Base-by-base conservation (phyloP, 2,113 vertebrate genomes). In the Dunckerocampus dactyliophorus region DNA sequence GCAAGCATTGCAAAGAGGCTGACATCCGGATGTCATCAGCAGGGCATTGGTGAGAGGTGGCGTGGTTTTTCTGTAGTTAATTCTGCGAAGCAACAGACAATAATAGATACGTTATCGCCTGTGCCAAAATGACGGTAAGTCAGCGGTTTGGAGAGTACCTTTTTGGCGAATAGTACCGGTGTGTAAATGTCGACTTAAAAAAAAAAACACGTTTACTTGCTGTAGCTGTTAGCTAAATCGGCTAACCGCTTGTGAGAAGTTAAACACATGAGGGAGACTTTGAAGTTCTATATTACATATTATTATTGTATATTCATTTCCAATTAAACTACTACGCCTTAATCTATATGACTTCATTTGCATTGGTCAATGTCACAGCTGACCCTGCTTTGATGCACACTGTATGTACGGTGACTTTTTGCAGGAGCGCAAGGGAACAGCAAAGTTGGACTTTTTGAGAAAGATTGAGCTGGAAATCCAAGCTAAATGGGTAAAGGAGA, bases 371-470 rank as follows among this genome's bases (percentile, higher is more conserved):
- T 37, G 11, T 55, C 11, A 43, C 1, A 20, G 34, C n/a, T 42
- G n/a, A n/a, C 9, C 13, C 16, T 19, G 1, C 34, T 21, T 53
- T 34, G 16, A 31, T 53, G 51, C 31, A 31, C 51, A n/a, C 31
- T 16, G 28, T n/a, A 14, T 9, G 28, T 31, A 4, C 15, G 24
- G 10, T 53, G 16, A 20, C 45, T 48, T 19, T 49, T 76, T 76
- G 0, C 61, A 98, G 96, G 96, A 98, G 68, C 91, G 95, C 48
- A 99, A 97, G 72, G 95, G 96, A 77, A 98, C 94, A 5, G 93
- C 96, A 0, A 98, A 98, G 78, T 92, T 99, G 0, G 95, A 97
- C 88, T 98, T 92, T 65, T 75, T 99, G 77, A 95, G 93, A 88
- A 96, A 93, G 80, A 96, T 98, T 57, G 97, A 98, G 75, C 82